Base-by-base conservation (phyloP, 2,888 invertebrate species). In the Myopa testacea region DNA sequence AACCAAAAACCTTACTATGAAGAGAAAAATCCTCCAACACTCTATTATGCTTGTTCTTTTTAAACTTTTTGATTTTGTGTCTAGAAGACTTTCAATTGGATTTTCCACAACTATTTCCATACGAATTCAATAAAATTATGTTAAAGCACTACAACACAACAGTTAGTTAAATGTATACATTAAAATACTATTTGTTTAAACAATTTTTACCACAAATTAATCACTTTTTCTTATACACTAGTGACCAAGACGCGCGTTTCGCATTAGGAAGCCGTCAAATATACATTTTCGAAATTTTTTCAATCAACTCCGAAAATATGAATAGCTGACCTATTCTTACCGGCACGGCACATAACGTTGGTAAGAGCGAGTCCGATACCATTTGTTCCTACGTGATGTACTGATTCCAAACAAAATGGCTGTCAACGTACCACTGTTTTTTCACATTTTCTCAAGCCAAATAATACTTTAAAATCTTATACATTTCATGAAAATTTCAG, bases 231-330 rank as follows among this genome's bases (percentile, higher is more conserved):
- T 81, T 83, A 86, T 83, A 84, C 85, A 87, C 84, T 84, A 85
- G 84, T 85, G 86, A 85, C 83, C 84, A 81, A 87, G 87, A 88
- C 88, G 88, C 88, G 88, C 88, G 88, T 88, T 88, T 86, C 85
- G 85, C 86, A 82, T 83, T 86, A 84, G 85, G 86, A 85, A 85
- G 84, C 87, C 86, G 84, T 84, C 88, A 88, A 88, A 88, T 88
- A 85, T 87, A 88, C 87, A 88, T 82, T 84, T 87, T 87, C 87
- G 87, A 86, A 87, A 84, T 34, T 37, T 65, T 87, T 86, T 85
- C 81, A 83, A 79, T 79, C 65, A 81, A 72, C 79, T 80, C 69
- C 65, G 69, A 26, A 26, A 26, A 26, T 26, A 75, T 76, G 80
- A 40, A 67, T 78, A 78, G 78, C 58, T 75, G 74, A 71, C 50